phyloP scores from a whole-genome alignment of 2,113 vertebrate genomes.

The Gobio gobio region DNA sequence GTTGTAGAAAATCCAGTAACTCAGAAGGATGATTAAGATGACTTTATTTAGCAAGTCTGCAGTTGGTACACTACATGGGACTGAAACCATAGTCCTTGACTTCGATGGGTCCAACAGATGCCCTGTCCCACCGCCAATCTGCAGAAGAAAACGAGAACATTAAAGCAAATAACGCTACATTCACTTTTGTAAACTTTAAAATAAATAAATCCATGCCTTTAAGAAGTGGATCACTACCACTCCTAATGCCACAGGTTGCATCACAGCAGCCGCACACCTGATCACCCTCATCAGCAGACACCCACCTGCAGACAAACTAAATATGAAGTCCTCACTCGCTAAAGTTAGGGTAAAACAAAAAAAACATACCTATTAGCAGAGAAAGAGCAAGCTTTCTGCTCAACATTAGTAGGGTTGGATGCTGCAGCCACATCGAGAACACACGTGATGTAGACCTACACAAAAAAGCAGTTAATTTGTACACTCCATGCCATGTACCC shows the following conservation, averaged over 20 bases:
- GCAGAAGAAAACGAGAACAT: neutral
- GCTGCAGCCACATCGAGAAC: constrained; percentile 40
- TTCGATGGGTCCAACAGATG: neutral
- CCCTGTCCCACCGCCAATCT: neutral
- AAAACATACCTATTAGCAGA: constrained; percentile 15
- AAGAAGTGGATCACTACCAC: neutral
- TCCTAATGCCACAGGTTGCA: constrained; percentile 22
- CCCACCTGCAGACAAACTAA: constrained; percentile 42
- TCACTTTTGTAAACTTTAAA: neutral
- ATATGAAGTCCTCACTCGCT: neutral
- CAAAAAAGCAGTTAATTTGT: neutral
- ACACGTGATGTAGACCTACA: constrained; percentile 54
- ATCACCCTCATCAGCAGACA: constrained; percentile 38
- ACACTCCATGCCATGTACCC: neutral
- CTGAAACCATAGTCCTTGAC: neutral
- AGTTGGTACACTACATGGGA: neutral
- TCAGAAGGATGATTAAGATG: neutral
- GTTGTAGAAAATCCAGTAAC: neutral
- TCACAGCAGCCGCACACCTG: constrained; percentile 52
- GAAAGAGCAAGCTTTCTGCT: constrained; percentile 52
- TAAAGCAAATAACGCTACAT: neutral
- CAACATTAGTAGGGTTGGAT: neutral
- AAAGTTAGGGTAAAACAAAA: neutral
- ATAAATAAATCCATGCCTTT: neutral
- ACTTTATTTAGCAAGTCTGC: neutral